Base-by-base conservation (phyloP, 2,888 invertebrate genomes). In the Cybosia mesomella region DNA sequence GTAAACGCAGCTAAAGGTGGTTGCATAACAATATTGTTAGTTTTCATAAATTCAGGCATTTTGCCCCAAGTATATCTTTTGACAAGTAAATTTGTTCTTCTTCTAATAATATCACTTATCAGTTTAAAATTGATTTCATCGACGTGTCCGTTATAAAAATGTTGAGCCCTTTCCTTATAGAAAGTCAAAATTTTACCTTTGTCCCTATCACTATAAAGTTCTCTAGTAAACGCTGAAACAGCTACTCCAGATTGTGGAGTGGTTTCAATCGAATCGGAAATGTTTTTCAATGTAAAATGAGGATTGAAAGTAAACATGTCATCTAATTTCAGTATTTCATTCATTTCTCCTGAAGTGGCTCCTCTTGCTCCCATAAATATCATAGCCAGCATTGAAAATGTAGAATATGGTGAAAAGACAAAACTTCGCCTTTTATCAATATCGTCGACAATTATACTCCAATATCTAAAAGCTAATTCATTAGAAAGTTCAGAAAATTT, bases 301-400 rank as follows among this genome's bases (percentile, higher is more conserved):
- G 98, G 98, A 89, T 98, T 98, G 83, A 98, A 98, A 0, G 98
- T 98, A 0, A 98, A 97, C 96, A 98, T 98, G 75, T 98, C 98
- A 85, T 98, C 98, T 21, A 98, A 92, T 81, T 97, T 96, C 0
- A 98, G 92, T 15, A 98, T 96, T 83, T 98, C 98, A 85, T 98
- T 98, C 97, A 98, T 98, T 95, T 98, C 98, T 0, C 97, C 98
- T 0, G 98, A 98, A 0, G 98, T 98, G 3, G 97, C 96, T 1
- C 98, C 98, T 76, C 97, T 95, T 0, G 98, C 98, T 0, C 98
- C 98, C 81, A 98, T 95, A 87, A 98, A 98, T 71, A 98, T 97
- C 98, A 98, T 98, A 0, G 98, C 98, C n/a, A 98, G 89, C 92
- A 98, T 96, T 0, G 98, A 98, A 0, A 97, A 97, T 67, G 98